A percentile compares a stretch with the other conserved stretches of the same genome.
Evolutionary conservation across 2,888 invertebrate genomes (phyloP).

Genomic region (Hymenopus coronatus): DNA sequence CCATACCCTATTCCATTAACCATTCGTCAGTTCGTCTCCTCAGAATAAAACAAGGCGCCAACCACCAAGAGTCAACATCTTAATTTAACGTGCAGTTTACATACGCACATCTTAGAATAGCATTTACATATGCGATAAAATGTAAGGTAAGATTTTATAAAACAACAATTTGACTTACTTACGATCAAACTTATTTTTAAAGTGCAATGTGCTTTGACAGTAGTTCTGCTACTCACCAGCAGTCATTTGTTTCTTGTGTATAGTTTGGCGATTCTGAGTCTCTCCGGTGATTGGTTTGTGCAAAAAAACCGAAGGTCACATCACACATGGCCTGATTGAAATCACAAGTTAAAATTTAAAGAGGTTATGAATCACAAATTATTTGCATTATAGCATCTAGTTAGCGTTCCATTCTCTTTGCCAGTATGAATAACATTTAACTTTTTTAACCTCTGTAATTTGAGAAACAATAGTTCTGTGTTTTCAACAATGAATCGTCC

Average conservation of each 20-base stretch:
- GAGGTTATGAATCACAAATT: not conserved
- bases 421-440: not conserved
- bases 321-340: not conserved
- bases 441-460: not conserved
- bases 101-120: too few relatives aligned
- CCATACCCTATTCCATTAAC: not conserved
- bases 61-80: not conserved
- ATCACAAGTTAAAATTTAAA: not conserved
- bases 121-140: too few relatives aligned
- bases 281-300: not conserved
- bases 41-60: not conserved
- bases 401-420: not conserved
- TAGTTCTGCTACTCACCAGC: not conserved
- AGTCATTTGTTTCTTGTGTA: not conserved
- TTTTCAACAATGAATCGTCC: conserved; percentile 28
- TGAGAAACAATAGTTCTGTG: not conserved
- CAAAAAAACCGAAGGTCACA: not conserved
- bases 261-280: not conserved
- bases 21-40: not conserved
- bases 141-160: too few relatives aligned
- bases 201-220: too few relatives aligned
- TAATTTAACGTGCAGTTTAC: too few relatives aligned
- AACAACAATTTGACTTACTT: not conserved
- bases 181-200: not conserved
- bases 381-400: not conserved